A percentile compares a stretch with the other conserved stretches of the same genome.
These are phyloP conservation scores for Pachycephus smyrnensis DNA, from an alignment of 2,888 invertebrate genomes.

Conservation along the genomic window DNA sequence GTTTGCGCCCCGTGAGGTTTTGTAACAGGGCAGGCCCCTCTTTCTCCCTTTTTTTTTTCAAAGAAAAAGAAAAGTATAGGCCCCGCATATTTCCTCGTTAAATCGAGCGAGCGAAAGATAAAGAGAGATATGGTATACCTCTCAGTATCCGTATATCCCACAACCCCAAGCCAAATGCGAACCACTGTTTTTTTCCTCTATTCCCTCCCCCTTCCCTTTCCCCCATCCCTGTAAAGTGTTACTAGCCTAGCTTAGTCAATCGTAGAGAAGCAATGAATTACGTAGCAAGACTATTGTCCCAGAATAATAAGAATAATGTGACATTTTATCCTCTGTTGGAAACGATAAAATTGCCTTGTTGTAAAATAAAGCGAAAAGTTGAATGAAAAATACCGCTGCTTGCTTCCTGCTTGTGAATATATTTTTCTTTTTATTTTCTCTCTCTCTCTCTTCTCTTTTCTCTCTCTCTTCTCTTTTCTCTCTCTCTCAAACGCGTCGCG, in stretches of 20 bases:
- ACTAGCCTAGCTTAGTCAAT: constrained; percentile 59
- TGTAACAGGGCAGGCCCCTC: constrained; percentile 63
- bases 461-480: neutral
- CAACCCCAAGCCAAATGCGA: neutral
- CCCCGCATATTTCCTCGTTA: neutral
- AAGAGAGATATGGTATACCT: neutral
- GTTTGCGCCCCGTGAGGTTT: constrained; percentile 55
- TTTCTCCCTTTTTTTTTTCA: constrained; percentile 35
- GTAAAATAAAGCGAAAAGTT: constrained; percentile 62
- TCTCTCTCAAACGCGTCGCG: neutral
- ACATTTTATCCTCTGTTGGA: constrained; percentile 63
- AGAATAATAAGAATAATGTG: constrained; percentile 54
- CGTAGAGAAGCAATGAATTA: constrained; percentile 54
- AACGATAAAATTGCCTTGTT: constrained; percentile 62
- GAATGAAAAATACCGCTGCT: constrained; percentile 57
- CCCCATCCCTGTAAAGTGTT: constrained; percentile 48
- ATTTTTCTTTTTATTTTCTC: constrained; percentile 23
- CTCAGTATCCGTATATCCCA: neutral
- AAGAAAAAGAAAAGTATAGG: neutral
- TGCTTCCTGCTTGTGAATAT: constrained; percentile 61
- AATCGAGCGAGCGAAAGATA: neutral
- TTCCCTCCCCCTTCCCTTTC: constrained; percentile 33
- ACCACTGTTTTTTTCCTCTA: neutral
- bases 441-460: neutral
- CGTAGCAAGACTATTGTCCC: constrained; percentile 56